phyloP scores from a whole-genome alignment of 2,113 vertebrate genomes.

The Phoxinus phoxinus region DNA sequence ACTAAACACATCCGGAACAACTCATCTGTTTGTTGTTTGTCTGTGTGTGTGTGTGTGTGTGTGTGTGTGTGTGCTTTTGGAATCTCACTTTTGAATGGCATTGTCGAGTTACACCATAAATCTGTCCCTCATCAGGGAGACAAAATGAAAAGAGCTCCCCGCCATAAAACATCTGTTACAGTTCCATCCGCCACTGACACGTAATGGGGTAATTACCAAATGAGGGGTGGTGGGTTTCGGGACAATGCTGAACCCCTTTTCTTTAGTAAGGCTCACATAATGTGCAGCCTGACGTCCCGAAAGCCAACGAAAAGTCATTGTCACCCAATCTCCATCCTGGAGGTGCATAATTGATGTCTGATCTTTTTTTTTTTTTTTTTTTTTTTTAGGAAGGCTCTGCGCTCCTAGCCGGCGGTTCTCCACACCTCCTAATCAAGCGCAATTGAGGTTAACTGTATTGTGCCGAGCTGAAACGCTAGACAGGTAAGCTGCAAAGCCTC shows the following conservation, averaged over 20 bases:
- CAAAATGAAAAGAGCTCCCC: conserved; percentile 78
- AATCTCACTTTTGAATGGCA: conserved; percentile 70
- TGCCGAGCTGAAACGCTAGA: conserved; percentile 74
- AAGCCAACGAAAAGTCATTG: conserved; percentile 11
- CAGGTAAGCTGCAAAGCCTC: conserved; percentile 76
- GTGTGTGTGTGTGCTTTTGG: conserved; percentile 52
- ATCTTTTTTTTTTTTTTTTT: conserved; percentile 52
- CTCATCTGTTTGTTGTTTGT: conserved; percentile 59
- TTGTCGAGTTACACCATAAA: conserved; percentile 73
- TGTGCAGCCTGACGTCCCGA: conserved; percentile 36
- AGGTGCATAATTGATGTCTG: conserved; percentile 76
- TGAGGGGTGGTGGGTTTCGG: conserved; percentile 64
- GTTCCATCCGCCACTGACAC: conserved; percentile 79
- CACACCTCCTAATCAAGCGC: conserved; percentile 80
- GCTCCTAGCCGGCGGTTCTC: conserved; percentile 62
- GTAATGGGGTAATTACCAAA: conserved; percentile 80
- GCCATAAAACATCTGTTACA: conserved; percentile 84
- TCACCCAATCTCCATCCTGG: conserved; percentile 66
- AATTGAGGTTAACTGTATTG: conserved; percentile 80
- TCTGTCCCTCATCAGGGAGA: conserved; percentile 79
- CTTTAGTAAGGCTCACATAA: conserved; percentile 69
- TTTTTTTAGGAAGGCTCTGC: conserved; percentile 42
- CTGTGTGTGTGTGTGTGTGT: conserved; percentile 46
- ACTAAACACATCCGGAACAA: conserved; percentile 52
- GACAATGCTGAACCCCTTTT: conserved; percentile 67